These are phyloP conservation scores for Cygnus olor DNA, from an alignment of 2,797 vertebrate species.

Conservation along the genomic window DNA sequence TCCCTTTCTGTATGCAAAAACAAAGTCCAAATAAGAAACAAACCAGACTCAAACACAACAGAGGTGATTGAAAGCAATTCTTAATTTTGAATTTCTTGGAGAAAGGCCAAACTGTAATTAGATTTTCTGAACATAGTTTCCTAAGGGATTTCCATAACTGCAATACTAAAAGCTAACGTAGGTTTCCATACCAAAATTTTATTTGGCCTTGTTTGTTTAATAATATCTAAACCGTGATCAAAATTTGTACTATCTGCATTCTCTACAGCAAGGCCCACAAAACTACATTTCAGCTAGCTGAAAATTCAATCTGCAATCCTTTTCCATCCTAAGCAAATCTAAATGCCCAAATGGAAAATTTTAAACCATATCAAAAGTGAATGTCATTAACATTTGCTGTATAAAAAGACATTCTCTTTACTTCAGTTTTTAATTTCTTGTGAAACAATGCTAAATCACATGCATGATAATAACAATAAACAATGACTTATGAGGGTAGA, in stretches of 20 bases:
- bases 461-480: not conserved
- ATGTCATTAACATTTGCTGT: not conserved
- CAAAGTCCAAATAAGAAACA: not conserved
- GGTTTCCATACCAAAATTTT: conserved; percentile 4
- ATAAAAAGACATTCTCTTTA: not conserved
- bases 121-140: conserved; percentile 40
- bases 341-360: not conserved
- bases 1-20: not conserved
- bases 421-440: not conserved
- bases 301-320: not conserved
- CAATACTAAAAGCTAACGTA: not conserved
- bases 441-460: not conserved
- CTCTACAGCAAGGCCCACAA: not conserved
- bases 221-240: not conserved
- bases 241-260: not conserved
- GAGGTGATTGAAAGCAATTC: not conserved
- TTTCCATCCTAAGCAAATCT: not conserved
- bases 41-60: not conserved
- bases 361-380: not conserved
- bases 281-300: not conserved
- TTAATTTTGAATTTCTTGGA: conserved; percentile 34
- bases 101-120: conserved; percentile 26
- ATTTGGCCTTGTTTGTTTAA: not conserved
- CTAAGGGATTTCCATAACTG: not conserved
- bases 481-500: not conserved